Base-by-base conservation (phyloP, 2,113 vertebrate genomes). In the Leptodactylus fuscus region DNA sequence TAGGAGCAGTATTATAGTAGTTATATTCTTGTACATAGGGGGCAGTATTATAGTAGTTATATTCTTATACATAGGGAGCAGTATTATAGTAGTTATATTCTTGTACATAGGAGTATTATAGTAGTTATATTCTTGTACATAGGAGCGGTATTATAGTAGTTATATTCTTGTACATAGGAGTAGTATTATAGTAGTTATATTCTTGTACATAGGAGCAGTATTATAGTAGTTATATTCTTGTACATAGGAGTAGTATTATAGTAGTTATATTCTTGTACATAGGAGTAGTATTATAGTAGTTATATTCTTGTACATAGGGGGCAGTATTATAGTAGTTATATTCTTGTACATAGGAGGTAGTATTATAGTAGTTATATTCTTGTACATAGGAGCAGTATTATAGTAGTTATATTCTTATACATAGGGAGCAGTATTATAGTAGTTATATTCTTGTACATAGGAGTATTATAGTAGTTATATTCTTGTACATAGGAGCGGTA, bases 401-500 rank as follows among this genome's bases (percentile, higher is more conserved):
- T 55, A 55, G 51, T 55, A 55, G 51, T 55, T 55, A 55, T 55
- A 55, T 55, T 55, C 51, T 55, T 55, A 20, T 55, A 55, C 22
- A 55, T 55, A 55, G n/a, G 51, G 51, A 55, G 20, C 51, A 55
- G 51, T 55, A 55, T 55, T 55, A 55, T 55, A 55, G 51, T 55
- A 55, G 51, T 55, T 55, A 55, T 55, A 55, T 55, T 55, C 51
- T 55, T 55, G 51, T 55, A 55, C 22, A 55, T 55, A 55, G 51
- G 49, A 62, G 58, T 62, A 29, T 62, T 62, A 62, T 62, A 62
- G 58, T 62, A 62, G 58, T 62, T 62, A 62, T 62, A 62, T 62
- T 62, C 58, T 29, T 62, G 58, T 62, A 62, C 16, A 62, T 62
- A 62, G 58, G 18, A 5, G 51, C 51, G n/a, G 51, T 55, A 55